These are phyloP conservation scores for Zalophus californianus DNA, from an alignment of 2,797 vertebrate species.

Conservation along the genomic window DNA sequence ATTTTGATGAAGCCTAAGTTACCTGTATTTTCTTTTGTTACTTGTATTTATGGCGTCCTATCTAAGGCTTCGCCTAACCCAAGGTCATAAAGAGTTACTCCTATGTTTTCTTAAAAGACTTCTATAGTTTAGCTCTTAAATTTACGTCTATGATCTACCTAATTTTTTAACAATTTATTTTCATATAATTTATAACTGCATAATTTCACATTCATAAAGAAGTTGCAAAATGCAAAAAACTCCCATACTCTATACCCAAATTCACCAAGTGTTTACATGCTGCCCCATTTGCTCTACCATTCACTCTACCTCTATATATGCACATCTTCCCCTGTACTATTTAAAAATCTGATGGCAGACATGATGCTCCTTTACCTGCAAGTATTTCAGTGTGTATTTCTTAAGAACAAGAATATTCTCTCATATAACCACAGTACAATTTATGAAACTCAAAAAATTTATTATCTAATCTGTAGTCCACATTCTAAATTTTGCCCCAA, in stretches of 20 bases:
- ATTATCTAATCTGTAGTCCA: neutral
- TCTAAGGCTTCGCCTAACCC: neutral
- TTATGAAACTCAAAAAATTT: neutral
- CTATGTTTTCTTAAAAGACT: neutral
- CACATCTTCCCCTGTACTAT: neutral
- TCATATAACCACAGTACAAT: neutral
- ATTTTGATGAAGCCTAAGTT: neutral
- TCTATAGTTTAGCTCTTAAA: neutral
- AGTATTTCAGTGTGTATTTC: neutral
- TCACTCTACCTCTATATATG: neutral
- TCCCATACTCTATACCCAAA: neutral
- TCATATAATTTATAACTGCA: neutral
- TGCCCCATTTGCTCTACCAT: neutral
- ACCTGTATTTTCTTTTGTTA: neutral
- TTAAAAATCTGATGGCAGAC: neutral
- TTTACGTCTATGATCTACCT: neutral
- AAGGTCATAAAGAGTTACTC: neutral
- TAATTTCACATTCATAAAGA: conserved; percentile 3
- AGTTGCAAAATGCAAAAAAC: neutral
- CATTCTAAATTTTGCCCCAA: neutral
- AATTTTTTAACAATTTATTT: neutral
- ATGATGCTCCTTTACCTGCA: neutral
- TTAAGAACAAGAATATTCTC: neutral
- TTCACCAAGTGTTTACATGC: neutral
- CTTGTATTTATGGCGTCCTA: neutral